Conservation (phyloP, 2,888 invertebrate genomes). For the Mesoligia furuncula region DNA sequence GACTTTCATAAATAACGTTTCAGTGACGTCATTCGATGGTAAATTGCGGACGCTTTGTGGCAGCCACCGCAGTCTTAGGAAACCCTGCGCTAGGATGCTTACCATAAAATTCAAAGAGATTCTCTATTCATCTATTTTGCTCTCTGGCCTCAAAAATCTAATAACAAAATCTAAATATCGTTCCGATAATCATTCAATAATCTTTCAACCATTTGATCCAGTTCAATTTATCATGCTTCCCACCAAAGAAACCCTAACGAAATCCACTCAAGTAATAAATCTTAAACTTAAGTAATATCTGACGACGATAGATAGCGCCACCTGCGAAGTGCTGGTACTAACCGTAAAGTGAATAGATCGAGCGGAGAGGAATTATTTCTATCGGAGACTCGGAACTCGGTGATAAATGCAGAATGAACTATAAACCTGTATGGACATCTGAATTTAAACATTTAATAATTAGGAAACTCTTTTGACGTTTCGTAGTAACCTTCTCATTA, state of each 20-base stretch:
- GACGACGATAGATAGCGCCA: constrained; percentile 59
- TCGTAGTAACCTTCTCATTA: neutral
- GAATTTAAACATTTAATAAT: neutral
- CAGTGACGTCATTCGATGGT: neutral
- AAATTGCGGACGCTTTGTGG: neutral
- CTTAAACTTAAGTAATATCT: constrained; percentile 62
- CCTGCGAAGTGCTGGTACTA: constrained; percentile 55
- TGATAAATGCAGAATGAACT: constrained; percentile 27
- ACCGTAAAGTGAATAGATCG: constrained; percentile 61
- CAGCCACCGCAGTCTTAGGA: neutral
- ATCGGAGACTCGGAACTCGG: constrained; percentile 13
- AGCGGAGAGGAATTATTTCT: constrained; percentile 45
- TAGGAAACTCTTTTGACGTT: neutral
- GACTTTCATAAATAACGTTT: neutral
- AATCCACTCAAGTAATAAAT: constrained; percentile 57
- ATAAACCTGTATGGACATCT: neutral
- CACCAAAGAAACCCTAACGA: constrained; percentile 40
- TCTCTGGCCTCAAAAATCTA: neutral
- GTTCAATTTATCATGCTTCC: constrained; percentile 51
- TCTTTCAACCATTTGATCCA: constrained; percentile 40
- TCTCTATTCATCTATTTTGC: neutral
- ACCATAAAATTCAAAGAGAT: neutral
- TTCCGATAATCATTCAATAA: constrained; percentile 36
- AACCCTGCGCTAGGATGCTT: no score
- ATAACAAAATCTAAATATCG: constrained; percentile 24